A percentile compares a stretch with the other conserved stretches of the same genome.
Evolutionary conservation across 2,888 invertebrate species (phyloP).

Genomic region (Limnephilus rhombicus): DNA sequence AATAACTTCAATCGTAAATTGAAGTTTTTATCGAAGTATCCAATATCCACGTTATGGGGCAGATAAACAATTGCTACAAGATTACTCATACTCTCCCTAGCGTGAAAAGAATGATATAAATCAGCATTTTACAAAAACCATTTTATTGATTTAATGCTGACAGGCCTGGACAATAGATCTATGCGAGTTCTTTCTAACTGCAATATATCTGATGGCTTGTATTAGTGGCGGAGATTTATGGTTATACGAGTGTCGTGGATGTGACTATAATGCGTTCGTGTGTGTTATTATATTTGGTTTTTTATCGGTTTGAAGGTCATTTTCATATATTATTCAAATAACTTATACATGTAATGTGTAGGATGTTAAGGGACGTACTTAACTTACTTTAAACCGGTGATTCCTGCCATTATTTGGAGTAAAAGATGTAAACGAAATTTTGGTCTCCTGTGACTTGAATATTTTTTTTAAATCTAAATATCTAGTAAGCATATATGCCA

Average conservation of each 20-base stretch:
- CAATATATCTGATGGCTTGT: constrained; percentile 24
- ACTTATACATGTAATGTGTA: too few species aligned
- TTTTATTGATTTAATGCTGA: constrained; percentile 42
- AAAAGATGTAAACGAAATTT: too few species aligned
- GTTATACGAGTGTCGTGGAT: constrained; percentile 7
- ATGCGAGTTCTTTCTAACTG: constrained; percentile 11
- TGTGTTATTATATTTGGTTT: neutral
- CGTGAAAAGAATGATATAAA: constrained; percentile 33
- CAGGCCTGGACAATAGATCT: constrained; percentile 34
- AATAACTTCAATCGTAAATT: neutral
- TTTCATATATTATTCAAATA: neutral
- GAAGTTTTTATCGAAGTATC: constrained; percentile 12
- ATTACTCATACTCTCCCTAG: constrained; percentile 29
- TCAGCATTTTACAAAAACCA: constrained; percentile 42
- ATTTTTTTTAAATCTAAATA: too few species aligned
- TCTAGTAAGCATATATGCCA: too few species aligned
- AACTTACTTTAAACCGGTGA: too few species aligned
- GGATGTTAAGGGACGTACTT: too few species aligned
- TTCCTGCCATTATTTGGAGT: too few species aligned
- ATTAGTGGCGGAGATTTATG: constrained; percentile 20
- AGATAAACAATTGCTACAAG: constrained; percentile 30
- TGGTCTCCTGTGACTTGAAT: too few species aligned
- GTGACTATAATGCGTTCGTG: neutral
- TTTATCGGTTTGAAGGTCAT: neutral
- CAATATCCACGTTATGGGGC: neutral